Base-by-base conservation (phyloP, 2,113 vertebrate species). In the Pygathrix nemaeus region DNA sequence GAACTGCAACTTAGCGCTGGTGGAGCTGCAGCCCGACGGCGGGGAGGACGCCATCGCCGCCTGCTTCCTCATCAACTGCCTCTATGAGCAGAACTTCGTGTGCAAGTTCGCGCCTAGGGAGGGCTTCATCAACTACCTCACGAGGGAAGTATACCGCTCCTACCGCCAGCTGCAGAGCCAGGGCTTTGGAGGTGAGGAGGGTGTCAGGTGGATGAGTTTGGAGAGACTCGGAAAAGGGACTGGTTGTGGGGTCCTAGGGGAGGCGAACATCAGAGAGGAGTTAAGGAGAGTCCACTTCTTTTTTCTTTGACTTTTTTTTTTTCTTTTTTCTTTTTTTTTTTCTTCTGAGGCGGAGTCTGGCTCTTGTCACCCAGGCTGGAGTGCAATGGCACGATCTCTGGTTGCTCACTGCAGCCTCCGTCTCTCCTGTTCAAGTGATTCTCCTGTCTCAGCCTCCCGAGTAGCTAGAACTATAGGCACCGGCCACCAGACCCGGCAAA, bases 21-120 rank as follows among this genome's bases (percentile, higher is more conserved):
- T 99, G 98, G 99, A 99, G 98, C 94, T 97, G 35, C 94, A 30
- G 35, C 88, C 17, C 0, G 97, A 95, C 25, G 96, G 97, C 0
- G 98, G 97, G 2, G 98, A 98, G 2, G 98, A 99, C 75, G 27
- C 21, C 20, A 96, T 99, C 96, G 97, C 82, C 0, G 97, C 98
- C 93, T 99, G 99, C 98, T 99, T 99, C 96, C 99, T 99, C 32
- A 99, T 99, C 66, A 98, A 99, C 96, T 99, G 99, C 75, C 98
- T 99, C 61, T 99, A 99, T 73, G 99, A 99, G 92, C 98, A 99
- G 94, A 97, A 98, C 83, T 99, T 99, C 13, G 99, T 99, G 84
- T 99, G 99, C 95, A 99, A 98, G 93, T 99, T 99, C 76, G 99
- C 99, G 80, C 98, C 94, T 96, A 99, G 99, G 97, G 85, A 92